Evolutionary conservation across 2,797 vertebrate genomes (phyloP).

Genomic region (Sciurus vulgaris): DNA sequence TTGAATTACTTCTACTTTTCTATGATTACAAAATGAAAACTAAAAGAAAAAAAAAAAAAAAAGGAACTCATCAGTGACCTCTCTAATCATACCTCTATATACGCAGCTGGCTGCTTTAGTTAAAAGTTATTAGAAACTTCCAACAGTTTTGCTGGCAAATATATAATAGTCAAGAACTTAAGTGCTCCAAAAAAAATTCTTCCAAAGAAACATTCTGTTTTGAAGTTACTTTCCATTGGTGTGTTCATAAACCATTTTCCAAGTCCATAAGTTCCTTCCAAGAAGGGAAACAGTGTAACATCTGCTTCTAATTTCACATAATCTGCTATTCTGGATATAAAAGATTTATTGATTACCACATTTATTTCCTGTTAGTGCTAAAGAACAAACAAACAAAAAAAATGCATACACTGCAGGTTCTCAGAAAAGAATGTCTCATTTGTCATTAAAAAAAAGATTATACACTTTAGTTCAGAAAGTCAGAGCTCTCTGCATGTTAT

Average conservation of each 20-base stretch:
- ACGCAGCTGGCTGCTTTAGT: background rate
- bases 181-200: constrained; percentile 12
- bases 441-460: background rate
- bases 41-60: background rate
- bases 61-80: background rate
- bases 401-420: background rate
- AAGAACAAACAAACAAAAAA: constrained; percentile 46
- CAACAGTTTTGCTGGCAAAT: constrained; percentile 14
- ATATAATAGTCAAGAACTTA: background rate
- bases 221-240: constrained; percentile 48
- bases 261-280: constrained; percentile 17
- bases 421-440: constrained; percentile 51
- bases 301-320: constrained; percentile 58
- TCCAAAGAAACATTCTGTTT: constrained; percentile 31
- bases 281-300: constrained; percentile 22
- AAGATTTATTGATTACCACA: constrained; percentile 45
- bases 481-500: background rate
- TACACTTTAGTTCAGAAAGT: background rate
- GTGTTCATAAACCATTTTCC: constrained; percentile 32
- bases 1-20: background rate
- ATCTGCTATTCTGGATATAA: constrained; percentile 52
- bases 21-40: background rate
- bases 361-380: constrained; percentile 20
- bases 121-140: constrained; percentile 11
- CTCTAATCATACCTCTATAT: background rate